Percentiles rank a stretch among this genome's conserved stretches.
These are phyloP conservation scores for Trichomalopsis sarcophagae DNA, from an alignment of 1,140 invertebrate species.

Conservation along the genomic window DNA sequence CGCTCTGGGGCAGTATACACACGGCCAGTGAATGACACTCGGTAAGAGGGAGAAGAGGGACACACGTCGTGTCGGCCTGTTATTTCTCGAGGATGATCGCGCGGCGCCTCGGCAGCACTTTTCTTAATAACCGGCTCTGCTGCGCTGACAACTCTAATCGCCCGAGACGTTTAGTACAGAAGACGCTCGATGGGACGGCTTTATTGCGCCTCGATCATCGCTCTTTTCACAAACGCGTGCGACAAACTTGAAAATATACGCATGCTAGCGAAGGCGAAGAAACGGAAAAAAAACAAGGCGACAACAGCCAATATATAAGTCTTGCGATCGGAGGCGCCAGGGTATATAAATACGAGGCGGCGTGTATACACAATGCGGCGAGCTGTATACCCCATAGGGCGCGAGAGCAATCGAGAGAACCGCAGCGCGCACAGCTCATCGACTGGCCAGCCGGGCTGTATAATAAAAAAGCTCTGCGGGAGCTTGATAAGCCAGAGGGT, in stretches of 20 bases:
- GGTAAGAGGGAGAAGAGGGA: constrained; percentile 16
- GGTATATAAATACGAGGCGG: constrained; percentile 25
- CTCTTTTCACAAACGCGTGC: too few relatives aligned
- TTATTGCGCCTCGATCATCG: not conserved
- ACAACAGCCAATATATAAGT: constrained; percentile 19
- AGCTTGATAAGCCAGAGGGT: constrained; percentile 72
- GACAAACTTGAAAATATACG: not conserved
- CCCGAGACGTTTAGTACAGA: not conserved
- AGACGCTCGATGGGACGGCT: too few relatives aligned
- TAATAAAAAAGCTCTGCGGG: constrained; percentile 66
- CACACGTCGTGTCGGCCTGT: not conserved
- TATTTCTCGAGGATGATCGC: constrained; percentile 28
- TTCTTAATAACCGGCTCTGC: not conserved
- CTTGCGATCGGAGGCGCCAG: not conserved
- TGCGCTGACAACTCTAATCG: not conserved
- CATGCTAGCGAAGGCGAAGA: not conserved
- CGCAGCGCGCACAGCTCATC: not conserved
- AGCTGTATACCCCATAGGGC: not conserved
- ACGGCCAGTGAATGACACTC: constrained; percentile 19
- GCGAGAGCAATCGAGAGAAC: not conserved
- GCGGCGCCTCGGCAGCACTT: constrained; percentile 12
- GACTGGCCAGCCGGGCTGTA: constrained; percentile 30
- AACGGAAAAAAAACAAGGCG: not conserved
- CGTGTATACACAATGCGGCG: not conserved
- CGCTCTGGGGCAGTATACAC: not conserved